Evolutionary conservation across 1,140 invertebrate genomes (phyloP).

Genomic region (Theocolax elegans): DNA sequence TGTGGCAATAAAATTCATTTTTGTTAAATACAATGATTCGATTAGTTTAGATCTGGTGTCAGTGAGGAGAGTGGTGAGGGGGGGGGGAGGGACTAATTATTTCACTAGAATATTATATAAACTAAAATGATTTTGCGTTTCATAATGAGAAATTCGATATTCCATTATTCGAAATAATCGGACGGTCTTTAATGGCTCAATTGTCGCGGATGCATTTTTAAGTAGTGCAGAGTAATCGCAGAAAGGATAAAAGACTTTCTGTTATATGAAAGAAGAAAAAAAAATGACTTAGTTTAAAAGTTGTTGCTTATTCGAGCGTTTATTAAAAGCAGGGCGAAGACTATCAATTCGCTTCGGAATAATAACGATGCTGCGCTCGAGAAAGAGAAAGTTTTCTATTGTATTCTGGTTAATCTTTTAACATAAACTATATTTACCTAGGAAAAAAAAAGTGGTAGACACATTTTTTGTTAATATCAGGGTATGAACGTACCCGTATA

Average conservation of each 20-base stretch:
- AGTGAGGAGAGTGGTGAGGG: too few species aligned
- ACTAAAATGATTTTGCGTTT: too few species aligned
- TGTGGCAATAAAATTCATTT: too few species aligned
- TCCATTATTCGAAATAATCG: too few species aligned
- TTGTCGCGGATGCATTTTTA: background rate
- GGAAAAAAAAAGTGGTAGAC: background rate
- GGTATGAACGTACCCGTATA: too few species aligned
- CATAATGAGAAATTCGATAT: too few species aligned
- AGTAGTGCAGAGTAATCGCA: background rate
- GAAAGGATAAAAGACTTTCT: background rate
- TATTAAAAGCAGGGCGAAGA: conserved; percentile 16
- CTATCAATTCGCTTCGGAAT: conserved; percentile 18
- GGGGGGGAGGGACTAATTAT: too few species aligned
- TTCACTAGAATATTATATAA: too few species aligned
- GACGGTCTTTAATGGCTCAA: too few species aligned
- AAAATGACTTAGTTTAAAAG: background rate
- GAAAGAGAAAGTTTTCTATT: conserved; percentile 29
- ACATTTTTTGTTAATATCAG: too few species aligned
- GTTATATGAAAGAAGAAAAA: background rate
- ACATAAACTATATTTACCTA: background rate
- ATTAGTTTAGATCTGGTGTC: too few species aligned
- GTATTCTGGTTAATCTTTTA: background rate
- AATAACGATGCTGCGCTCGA: background rate
- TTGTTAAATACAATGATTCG: too few species aligned
- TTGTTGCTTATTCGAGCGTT: conserved; percentile 23